Base-by-base conservation (phyloP, 2,113 vertebrate species). In the Petrocephalus microphthalmus region DNA sequence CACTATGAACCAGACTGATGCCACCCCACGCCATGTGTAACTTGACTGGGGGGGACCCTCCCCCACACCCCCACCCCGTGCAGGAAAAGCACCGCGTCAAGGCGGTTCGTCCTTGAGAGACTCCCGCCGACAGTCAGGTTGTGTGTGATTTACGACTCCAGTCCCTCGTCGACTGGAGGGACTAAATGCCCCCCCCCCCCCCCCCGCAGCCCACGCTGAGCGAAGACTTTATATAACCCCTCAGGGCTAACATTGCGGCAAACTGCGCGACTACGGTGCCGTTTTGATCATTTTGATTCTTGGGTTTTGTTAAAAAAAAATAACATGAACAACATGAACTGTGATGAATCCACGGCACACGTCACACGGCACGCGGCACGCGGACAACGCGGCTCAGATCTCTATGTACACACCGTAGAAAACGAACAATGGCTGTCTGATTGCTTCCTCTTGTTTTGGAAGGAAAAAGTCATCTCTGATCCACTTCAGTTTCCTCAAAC, bases 111-210 rank as follows among this genome's bases (percentile, higher is more conserved):
- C 95, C 95, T 95, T 95, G 93, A 94, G 93, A 93, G 92, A 93
- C 93, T 92, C 94, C 93, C 94, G 93, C 93, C 94, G 91, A 78
- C 7, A 92, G 89, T 91, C 84, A 92, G 93, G 93, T 92, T 94
- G 94, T 93, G 93, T 87, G 93, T 94, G 94, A 95, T 95, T 96
- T 95, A 95, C 94, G 91, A 92, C 92, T 91, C 91, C 90, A 90
- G 92, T 93, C 92, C 90, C 87, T 86, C 89, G 91, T 90, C 92
- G 93, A 91, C 92, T 91, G 93, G 93, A 91, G 92, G 91, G 93
- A 92, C 90, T 90, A 91, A 92, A 88, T 19, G 88, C 91, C 90
- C 93, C 92, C 89, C 93, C 93, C 93, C 88, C 92, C 93, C 93
- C 93, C 92, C 92, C 90, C 93, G 89, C 92, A 91, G 92, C 93